A percentile compares a stretch with the other conserved stretches of the same genome.
Conservation (phyloP, 2,888 invertebrate species). For the Rhaphigaster nebulosa region DNA sequence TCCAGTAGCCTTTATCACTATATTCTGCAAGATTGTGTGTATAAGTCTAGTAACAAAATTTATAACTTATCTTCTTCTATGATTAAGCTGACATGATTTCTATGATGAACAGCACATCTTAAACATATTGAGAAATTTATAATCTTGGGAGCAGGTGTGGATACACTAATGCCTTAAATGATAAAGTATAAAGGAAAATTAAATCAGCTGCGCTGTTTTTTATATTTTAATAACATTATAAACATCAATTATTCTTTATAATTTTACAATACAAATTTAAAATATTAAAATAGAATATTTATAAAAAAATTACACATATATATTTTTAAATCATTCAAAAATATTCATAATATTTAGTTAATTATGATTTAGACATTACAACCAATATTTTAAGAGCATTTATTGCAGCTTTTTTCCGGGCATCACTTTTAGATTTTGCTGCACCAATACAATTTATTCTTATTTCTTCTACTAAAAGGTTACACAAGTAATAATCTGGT, state of each 20-base stretch:
- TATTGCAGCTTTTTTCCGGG: background rate
- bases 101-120: background rate
- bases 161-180: background rate
- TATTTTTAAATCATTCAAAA: background rate
- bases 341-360: background rate
- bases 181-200: background rate
- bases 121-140: background rate
- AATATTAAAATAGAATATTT: background rate
- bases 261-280: no score
- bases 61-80: no score
- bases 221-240: background rate
- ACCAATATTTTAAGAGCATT: background rate
- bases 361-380: background rate
- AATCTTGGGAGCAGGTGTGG: background rate
- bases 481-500: background rate
- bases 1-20: no score
- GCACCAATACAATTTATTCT: background rate
- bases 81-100: no score
- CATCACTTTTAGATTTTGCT: background rate
- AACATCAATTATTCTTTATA: background rate
- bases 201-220: background rate
- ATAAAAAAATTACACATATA: background rate
- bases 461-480: background rate
- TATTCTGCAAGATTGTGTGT: no score
- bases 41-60: no score